These are phyloP conservation scores for Morinoia aosen DNA, from an alignment of 2,888 invertebrate species.

Conservation along the genomic window DNA sequence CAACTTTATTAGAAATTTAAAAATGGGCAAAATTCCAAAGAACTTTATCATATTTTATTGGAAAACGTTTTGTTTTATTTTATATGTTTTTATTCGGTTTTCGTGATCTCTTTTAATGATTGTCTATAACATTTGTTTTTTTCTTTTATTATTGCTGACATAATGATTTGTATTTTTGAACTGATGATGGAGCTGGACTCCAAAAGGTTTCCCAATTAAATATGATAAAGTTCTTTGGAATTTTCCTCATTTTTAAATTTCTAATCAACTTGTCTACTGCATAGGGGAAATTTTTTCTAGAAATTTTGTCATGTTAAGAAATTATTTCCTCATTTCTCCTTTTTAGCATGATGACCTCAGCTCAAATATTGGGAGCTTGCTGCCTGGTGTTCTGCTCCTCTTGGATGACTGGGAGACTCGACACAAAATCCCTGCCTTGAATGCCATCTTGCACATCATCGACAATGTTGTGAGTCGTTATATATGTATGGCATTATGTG, in stretches of 20 bases:
- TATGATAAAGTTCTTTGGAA: too few species aligned
- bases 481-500: not conserved
- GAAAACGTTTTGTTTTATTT: too few species aligned
- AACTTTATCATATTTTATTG: too few species aligned
- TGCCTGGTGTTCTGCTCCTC: slow-evolving; percentile 37
- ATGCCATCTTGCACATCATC: slow-evolving; percentile 21
- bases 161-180: not conserved
- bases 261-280: not conserved
- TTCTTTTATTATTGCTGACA: not conserved
- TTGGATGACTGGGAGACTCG: slow-evolving; percentile 47
- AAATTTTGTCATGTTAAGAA: not conserved
- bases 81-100: too few species aligned
- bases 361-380: not conserved
- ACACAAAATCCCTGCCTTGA: slow-evolving; percentile 40
- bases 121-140: too few species aligned
- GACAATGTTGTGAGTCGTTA: slow-evolving; percentile 23
- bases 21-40: not conserved
- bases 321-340: not conserved
- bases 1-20: too few species aligned
- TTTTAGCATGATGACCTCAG: not conserved
- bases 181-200: too few species aligned
- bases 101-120: too few species aligned
- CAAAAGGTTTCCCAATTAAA: too few species aligned
- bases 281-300: not conserved
- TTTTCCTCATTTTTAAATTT: too few species aligned